These are phyloP conservation scores for Megalops atlanticus DNA, from an alignment of 2,113 vertebrate species.

Conservation along the genomic window DNA sequence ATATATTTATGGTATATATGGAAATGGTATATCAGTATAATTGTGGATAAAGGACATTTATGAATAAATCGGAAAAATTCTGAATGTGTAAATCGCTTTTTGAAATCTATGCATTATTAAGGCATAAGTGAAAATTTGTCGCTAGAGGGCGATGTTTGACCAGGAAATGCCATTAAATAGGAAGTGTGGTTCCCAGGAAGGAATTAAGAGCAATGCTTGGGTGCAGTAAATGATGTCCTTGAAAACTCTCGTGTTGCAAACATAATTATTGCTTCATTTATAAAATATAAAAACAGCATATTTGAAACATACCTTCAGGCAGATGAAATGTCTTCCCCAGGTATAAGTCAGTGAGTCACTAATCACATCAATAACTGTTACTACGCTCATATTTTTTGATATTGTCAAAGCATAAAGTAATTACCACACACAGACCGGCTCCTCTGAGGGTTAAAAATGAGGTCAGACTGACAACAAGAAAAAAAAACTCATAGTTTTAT, in stretches of 20 bases:
- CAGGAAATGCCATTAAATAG: not conserved
- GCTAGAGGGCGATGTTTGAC: constrained; percentile 5
- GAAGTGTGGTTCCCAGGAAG: too few relatives aligned
- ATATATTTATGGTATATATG: too few relatives aligned
- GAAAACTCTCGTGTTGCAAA: not conserved
- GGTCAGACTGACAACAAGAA: constrained; percentile 25
- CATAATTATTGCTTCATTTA: not conserved
- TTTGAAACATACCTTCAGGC: not conserved
- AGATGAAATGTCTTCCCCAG: not conserved
- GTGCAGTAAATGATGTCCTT: not conserved
- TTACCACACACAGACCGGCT: constrained; percentile 10
- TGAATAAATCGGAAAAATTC: too few relatives aligned
- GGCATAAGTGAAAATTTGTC: too few relatives aligned
- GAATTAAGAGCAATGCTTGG: too few relatives aligned
- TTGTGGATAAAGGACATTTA: too few relatives aligned
- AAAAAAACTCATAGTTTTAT: constrained; percentile 83
- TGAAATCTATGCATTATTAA: too few relatives aligned
- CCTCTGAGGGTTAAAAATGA: not conserved
- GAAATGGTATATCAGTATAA: too few relatives aligned
- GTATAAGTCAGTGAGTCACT: not conserved
- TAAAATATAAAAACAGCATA: not conserved
- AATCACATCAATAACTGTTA: not conserved
- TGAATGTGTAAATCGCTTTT: too few relatives aligned
- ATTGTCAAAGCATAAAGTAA: not conserved
- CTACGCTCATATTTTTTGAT: not conserved